A percentile compares a stretch with the other conserved stretches of the same genome.
Evolutionary conservation across 2,113 vertebrate species (phyloP).

Genomic region (Phodopus roborovskii): DNA sequence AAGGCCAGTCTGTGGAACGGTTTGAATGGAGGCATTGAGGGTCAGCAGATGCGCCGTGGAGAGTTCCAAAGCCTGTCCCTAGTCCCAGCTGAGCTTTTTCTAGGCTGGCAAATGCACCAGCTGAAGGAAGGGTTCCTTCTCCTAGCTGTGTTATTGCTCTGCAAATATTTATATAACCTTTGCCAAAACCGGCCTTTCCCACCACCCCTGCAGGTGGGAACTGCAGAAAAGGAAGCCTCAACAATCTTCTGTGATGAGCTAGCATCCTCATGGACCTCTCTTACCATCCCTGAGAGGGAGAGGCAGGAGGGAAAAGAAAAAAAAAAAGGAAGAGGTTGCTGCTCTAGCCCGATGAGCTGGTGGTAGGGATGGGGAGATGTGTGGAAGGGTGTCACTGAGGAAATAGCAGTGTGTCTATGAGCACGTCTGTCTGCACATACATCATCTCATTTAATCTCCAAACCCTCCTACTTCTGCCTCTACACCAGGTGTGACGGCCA

Average conservation of each 20-base stretch:
- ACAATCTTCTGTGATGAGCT: background rate
- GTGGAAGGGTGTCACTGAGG: no score
- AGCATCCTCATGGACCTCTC: background rate
- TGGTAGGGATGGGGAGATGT: background rate
- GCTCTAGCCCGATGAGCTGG: background rate
- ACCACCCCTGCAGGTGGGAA: slow-evolving; percentile 31
- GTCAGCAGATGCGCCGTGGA: background rate
- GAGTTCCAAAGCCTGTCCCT: background rate
- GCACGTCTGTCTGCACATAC: no score
- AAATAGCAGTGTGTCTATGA: background rate
- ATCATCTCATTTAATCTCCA: background rate
- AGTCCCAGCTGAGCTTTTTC: slow-evolving; percentile 1
- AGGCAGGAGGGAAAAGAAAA: background rate
- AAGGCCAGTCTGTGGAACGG: background rate
- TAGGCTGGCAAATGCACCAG: background rate
- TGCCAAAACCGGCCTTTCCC: slow-evolving; percentile 40
- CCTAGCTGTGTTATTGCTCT: slow-evolving; percentile 13
- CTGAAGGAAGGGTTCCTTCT: slow-evolving; percentile 52
- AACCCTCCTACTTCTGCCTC: background rate
- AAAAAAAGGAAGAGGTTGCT: background rate
- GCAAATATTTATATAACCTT: slow-evolving; percentile 80
- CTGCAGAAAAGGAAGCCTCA: background rate
- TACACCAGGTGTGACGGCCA: background rate
- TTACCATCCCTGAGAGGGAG: background rate
- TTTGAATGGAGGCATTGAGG: background rate